Evolutionary conservation across 2,113 vertebrate species (phyloP).

Genomic region (Phrynocephalus versicolor): DNA sequence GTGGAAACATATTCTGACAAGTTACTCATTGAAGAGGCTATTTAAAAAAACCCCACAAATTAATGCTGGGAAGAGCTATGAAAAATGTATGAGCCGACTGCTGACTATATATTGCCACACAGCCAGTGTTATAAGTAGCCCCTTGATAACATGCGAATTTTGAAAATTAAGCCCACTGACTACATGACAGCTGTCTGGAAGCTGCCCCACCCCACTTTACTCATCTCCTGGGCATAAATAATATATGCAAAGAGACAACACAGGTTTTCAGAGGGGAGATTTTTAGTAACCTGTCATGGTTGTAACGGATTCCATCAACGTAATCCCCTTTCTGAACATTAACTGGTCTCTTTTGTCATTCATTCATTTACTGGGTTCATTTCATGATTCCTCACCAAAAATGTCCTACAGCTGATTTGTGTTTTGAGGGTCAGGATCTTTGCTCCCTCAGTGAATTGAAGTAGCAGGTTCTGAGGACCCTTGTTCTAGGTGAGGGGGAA

Average conservation of each 20-base stretch:
- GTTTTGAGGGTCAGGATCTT: not conserved
- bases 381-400: not conserved
- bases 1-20: constrained; percentile 30
- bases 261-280: constrained; percentile 23
- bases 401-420: not conserved
- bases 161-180: constrained; percentile 12
- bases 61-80: not conserved
- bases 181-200: not conserved
- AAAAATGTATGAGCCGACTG: constrained; percentile 55
- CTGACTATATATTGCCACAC: not conserved
- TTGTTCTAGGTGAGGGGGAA: not conserved
- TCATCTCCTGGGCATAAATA: constrained; percentile 15
- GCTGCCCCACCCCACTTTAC: not conserved
- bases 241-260: not conserved
- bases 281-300: constrained; percentile 26
- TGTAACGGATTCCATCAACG: constrained; percentile 10
- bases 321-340: constrained; percentile 24
- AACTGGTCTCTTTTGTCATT: constrained; percentile 38
- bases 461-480: not conserved
- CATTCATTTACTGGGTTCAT: not conserved
- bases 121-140: constrained; percentile 6
- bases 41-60: constrained; percentile 17
- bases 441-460: not conserved
- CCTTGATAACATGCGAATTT: not conserved
- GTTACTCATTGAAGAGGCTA: constrained; percentile 4